A percentile compares a stretch with the other conserved stretches of the same genome.
phyloP scores from a whole-genome alignment of 2,113 vertebrate species.

The Platichthys flesus region DNA sequence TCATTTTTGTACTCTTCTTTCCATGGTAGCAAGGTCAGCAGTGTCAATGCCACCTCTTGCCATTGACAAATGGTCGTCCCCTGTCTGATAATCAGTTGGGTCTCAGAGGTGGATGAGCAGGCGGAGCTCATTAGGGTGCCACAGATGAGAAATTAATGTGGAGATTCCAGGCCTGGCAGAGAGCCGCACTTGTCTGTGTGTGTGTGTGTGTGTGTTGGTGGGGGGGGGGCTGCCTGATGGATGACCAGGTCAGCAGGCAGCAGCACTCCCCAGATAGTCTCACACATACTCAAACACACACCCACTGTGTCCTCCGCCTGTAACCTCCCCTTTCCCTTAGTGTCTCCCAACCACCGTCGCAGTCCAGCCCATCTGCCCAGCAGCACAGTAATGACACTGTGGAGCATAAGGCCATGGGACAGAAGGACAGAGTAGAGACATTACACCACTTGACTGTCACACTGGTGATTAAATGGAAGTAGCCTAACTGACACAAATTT shows the following conservation, averaged over 20 bases:
- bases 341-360: slow-evolving; percentile 3
- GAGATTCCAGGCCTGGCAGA: slow-evolving; percentile 71
- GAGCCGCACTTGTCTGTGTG: slow-evolving; percentile 26
- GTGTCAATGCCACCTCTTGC: slow-evolving; percentile 78
- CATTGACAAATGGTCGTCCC: slow-evolving; percentile 76
- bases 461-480: not conserved
- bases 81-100: slow-evolving; percentile 78
- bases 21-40: slow-evolving; percentile 78
- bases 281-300: slow-evolving; percentile 45
- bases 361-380: slow-evolving; percentile 9
- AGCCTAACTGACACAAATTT: slow-evolving; percentile 13
- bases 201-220: not conserved
- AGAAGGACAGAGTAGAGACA: slow-evolving; percentile 43
- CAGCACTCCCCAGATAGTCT: slow-evolving; percentile 50
- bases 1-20: slow-evolving; percentile 53
- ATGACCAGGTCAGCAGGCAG: slow-evolving; percentile 74
- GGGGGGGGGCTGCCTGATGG: slow-evolving; percentile 62
- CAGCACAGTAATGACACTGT: slow-evolving; percentile 42
- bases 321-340: slow-evolving; percentile 32
- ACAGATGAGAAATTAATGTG: slow-evolving; percentile 82
- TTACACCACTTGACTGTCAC: slow-evolving; percentile 47
- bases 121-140: slow-evolving; percentile 79
- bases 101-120: slow-evolving; percentile 79
- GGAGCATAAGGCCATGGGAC: slow-evolving; percentile 30
- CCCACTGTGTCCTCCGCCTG: slow-evolving; percentile 44